Evolutionary conservation across 30 jellyfish, hydroid and myxozoan species (phyloP), one percentile per base, ranked within the genome.

Genomic region (Morbakka virulenta): DNA sequence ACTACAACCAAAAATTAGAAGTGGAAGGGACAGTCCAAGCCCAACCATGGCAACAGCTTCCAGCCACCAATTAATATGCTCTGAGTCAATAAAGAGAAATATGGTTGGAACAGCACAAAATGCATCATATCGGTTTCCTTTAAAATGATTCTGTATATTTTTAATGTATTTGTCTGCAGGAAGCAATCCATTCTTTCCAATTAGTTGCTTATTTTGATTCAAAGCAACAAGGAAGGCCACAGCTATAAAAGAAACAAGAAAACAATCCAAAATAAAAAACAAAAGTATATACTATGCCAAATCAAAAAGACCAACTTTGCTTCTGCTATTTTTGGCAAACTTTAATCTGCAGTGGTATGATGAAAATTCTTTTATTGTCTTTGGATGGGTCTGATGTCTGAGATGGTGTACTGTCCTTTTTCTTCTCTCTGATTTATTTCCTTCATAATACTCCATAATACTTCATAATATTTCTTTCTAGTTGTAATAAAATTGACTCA

Each of bases 1-100:
- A 24, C 78, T 33, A 34, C 84, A 36, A 2, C 93, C 93, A 35
- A 62, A 36, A 11, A 81, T 24, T 24, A 81, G 51, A 23, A 81
- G 80, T 53, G 62, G 22, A 1, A 53, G 72, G 34, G 93, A 67
- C 41, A 81, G 66, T 1, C 52, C 74, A 24, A 81, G 1, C 2
- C 93, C 93, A 52, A 63, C 41, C 80, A 52, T 69, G 6, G 93
- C 85, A 52, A 81, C 35, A 0, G 75, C 93, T 69, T 81, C 93
- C 29, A 81, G 57, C 28, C 36, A 81, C 52, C 69, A 69, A 62
- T 81, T 81, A n/a, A 81, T 62, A 2, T 32, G 27, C 4, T 36
- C 79, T 28, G 22, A 66, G 26, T 81, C 73, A 22, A 47, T 32
- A 52, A 81, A 81, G 9, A 81, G 4, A 24, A 81, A 69, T 35